Percentiles rank a stretch among this genome's conserved stretches.
These are phyloP conservation scores for Tupaia tana DNA, from an alignment of 2,113 vertebrate genomes.

Conservation along the genomic window DNA sequence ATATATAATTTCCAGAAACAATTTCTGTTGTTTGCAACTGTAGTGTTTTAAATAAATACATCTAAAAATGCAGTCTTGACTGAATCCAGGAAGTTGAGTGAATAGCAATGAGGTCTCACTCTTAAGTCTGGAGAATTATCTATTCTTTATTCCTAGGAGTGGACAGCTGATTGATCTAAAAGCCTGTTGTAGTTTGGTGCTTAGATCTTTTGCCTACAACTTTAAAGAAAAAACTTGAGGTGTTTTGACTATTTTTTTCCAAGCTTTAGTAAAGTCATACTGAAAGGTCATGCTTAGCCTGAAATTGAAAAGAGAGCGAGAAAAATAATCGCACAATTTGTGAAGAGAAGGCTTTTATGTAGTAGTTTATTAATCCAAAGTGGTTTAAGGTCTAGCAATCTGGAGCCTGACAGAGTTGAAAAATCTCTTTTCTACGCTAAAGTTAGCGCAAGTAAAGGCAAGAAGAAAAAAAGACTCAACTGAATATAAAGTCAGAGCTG, in stretches of 20 bases:
- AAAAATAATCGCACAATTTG: not conserved
- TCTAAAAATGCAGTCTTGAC: not conserved
- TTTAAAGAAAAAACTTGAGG: not conserved
- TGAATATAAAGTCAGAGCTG: not conserved
- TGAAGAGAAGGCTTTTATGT: not conserved
- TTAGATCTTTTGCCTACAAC: not conserved
- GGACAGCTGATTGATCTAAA: not conserved
- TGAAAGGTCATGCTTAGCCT: not conserved
- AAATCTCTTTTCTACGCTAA: not conserved
- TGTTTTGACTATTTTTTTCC: not conserved
- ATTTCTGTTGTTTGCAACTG: not conserved
- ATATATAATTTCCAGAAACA: not conserved
- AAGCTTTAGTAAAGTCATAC: slow-evolving; percentile 9
- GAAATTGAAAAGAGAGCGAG: slow-evolving; percentile 25
- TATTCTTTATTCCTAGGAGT: not conserved
- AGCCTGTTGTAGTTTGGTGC: not conserved
- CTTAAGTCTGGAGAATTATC: slow-evolving; percentile 1
- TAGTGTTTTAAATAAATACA: not conserved
- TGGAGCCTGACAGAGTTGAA: not conserved
- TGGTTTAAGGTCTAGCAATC: not conserved
- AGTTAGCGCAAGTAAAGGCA: not conserved
- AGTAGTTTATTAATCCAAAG: not conserved
- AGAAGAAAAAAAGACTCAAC: not conserved
- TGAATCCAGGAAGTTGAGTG: not conserved
- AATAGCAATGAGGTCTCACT: not conserved